Base-by-base conservation (phyloP, 2,888 invertebrate species). In the Sycophila texana region DNA sequence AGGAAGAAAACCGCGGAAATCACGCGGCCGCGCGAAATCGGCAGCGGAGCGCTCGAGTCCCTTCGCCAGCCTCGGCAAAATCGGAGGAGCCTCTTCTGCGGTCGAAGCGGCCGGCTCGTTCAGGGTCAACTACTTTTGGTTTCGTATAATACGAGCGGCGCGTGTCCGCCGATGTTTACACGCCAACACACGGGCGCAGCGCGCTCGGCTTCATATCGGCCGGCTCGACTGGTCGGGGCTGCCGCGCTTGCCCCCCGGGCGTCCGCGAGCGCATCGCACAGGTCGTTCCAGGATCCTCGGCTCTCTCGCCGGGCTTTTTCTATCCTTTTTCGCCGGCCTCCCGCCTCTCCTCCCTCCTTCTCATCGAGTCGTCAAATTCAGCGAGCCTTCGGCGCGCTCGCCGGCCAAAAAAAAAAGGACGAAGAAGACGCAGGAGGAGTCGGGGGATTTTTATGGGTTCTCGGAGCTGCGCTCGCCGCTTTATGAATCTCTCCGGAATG, bases 61-160 rank as follows among this genome's bases (percentile, higher is more conserved):
- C 14, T 74, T 14, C 13, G n/a, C 12, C 4, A 53, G 39, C 10
- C 39, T 39, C 39, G 39, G 39, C 60, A 26, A 65, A 66, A 68
- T 73, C 66, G 74, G 78, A 51, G 55, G 26, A 53, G 55, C 30
- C n/a, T n/a, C 55, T n/a, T 30, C n/a, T n/a, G n/a, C 61, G 39
- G 61, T n/a, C 61, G 61, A 47, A 49, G 18, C 4, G 70, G 51
- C 65, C 60, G 53, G 22, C 39, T 55, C 77, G 47, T 87, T 89
- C 90, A 90, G 89, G 90, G 90, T 89, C 90, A 89, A 89, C 90
- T 88, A 87, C 89, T 89, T 90, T 89, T 89, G 87, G 88, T 87
- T 86, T 87, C 74, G 78, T 68, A 61, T 76, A 55, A 53, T 39
- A 39, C 39, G 39, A 39, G 39, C 39, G 39, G 39, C 39, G 39